A percentile compares a stretch with the other conserved stretches of the same genome.
These are phyloP conservation scores for Archips xylosteana DNA, from an alignment of 2,888 invertebrate species.

Conservation along the genomic window DNA sequence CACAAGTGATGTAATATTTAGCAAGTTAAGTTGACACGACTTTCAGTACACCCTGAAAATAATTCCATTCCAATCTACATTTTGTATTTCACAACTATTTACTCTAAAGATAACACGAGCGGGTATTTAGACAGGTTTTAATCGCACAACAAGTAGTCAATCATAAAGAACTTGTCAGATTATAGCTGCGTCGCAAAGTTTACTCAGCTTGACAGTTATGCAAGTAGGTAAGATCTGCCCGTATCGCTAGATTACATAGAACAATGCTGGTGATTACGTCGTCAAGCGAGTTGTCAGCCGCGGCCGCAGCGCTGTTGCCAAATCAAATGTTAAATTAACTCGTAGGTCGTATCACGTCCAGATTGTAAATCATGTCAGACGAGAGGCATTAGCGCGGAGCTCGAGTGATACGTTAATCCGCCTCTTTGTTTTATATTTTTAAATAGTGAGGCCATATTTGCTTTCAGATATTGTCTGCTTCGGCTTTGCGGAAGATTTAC, in stretches of 20 bases:
- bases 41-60: conserved; percentile 55
- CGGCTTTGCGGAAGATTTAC: conserved; percentile 80
- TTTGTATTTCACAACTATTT: conserved; percentile 72
- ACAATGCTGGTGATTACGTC: conserved; percentile 81
- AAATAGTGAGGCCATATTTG: conserved; percentile 84
- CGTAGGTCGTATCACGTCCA: conserved; percentile 68
- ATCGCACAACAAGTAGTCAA: conserved; percentile 73
- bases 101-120: conserved; percentile 63
- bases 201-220: conserved; percentile 80
- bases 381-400: conserved; percentile 69
- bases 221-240: conserved; percentile 78
- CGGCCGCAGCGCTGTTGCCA: conserved; percentile 71
- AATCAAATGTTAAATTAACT: conserved; percentile 79
- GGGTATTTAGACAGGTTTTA: conserved; percentile 71
- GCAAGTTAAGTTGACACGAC: conserved; percentile 5
- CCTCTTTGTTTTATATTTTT: conserved; percentile 84
- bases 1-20: conserved; percentile 24
- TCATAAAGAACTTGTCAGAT: conserved; percentile 78
- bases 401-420: conserved; percentile 82
- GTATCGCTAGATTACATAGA: conserved; percentile 80
- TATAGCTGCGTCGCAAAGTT: conserved; percentile 70
- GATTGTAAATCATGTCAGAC: conserved; percentile 80
- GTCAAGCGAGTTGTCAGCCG: conserved; percentile 77
- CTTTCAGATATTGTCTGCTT: conserved; percentile 81
- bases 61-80: conserved; percentile 60